Evolutionary conservation across 1,140 invertebrate species (phyloP).

Genomic region (Zeugodacus cucurbitae): DNA sequence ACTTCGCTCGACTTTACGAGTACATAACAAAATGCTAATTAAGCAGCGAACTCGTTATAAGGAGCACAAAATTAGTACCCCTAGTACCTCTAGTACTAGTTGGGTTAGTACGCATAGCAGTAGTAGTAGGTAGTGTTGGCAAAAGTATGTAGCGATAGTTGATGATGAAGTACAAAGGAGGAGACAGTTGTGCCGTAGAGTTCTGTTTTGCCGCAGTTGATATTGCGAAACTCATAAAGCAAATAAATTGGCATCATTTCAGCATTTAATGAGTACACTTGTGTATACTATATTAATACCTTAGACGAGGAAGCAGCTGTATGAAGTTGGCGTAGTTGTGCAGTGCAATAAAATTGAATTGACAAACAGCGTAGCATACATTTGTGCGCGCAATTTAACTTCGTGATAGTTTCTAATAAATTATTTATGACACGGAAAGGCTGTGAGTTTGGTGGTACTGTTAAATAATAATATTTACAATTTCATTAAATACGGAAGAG

Average conservation of each 20-base stretch:
- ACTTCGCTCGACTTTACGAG: neutral
- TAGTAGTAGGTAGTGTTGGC: neutral
- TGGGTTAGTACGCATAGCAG: neutral
- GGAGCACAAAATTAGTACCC: neutral
- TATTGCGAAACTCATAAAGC: neutral
- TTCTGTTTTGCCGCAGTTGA: neutral
- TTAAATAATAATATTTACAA: too few relatives aligned
- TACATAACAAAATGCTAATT: slow-evolving; percentile 20
- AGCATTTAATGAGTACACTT: neutral
- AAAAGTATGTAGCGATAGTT: neutral
- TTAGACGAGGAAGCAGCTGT: neutral
- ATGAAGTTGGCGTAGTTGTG: neutral
- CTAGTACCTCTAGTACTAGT: neutral
- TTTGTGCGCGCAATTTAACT: neutral
- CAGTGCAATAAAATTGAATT: neutral
- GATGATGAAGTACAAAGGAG: neutral
- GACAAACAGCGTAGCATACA: neutral
- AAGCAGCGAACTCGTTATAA: slow-evolving; percentile 5
- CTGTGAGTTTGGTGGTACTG: too few relatives aligned
- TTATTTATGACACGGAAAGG: neutral
- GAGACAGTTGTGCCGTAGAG: neutral
- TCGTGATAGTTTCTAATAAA: neutral
- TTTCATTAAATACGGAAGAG: too few relatives aligned
- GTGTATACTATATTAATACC: neutral
- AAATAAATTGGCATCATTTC: slow-evolving; percentile 10